Conservation (phyloP, 2,888 invertebrate species). For the Gibbula magus region DNA sequence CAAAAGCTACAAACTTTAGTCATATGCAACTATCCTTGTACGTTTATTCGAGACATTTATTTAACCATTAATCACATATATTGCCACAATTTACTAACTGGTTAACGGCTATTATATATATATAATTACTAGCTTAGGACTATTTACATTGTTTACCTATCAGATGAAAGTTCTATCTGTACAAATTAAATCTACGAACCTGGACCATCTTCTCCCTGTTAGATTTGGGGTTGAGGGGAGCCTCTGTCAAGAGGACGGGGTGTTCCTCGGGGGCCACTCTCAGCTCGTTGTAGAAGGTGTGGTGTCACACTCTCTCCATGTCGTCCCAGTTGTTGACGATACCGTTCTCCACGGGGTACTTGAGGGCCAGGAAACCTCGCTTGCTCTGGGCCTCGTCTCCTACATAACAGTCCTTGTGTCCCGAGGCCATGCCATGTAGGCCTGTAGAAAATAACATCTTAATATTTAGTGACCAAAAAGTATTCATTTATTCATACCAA, state of each 20-base stretch:
- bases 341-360: constrained; percentile 71
- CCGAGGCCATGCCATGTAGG: constrained; percentile 95
- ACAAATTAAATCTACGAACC: constrained; percentile 19
- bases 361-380: constrained; percentile 71
- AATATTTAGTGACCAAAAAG: no score
- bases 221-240: constrained; percentile 91
- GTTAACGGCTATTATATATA: no score
- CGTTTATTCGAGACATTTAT: no score
- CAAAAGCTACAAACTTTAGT: no score
- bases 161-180: not conserved
- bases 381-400: constrained; percentile 68
- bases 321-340: constrained; percentile 72
- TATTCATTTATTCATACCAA: no score
- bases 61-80: no score
- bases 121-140: no score
- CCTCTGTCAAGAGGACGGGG: constrained; percentile 90
- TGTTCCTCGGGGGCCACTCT: constrained; percentile 83
- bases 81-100: no score
- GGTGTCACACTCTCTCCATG: constrained; percentile 73
- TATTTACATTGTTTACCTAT: not conserved
- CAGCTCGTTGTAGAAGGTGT: constrained; percentile 71
- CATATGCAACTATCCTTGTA: no score
- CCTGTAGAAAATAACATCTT: constrained; percentile 48
- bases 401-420: constrained; percentile 79
- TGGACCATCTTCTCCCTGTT: constrained; percentile 91